Conservation (phyloP, 1,140 invertebrate genomes). For the Macrobrachium rosenbergii region DNA sequence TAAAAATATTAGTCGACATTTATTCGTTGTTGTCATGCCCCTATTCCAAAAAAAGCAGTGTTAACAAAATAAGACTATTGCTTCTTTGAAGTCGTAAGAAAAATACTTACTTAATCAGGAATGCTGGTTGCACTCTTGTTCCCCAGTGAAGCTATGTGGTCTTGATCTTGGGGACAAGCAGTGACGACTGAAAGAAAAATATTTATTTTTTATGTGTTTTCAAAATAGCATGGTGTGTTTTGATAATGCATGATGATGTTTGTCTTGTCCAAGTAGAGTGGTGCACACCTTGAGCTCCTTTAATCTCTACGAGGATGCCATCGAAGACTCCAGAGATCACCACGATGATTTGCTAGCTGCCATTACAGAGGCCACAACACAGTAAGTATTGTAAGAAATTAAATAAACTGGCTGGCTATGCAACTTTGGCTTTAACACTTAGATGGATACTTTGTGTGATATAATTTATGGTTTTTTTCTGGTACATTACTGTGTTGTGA, state of each 20-base stretch:
- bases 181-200: not conserved
- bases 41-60: no score
- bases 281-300: conserved; percentile 75
- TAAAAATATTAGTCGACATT: no score
- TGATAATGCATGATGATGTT: conserved; percentile 49
- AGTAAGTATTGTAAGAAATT: conserved; percentile 70
- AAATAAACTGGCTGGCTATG: no score
- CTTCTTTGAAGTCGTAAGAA: no score
- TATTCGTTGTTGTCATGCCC: no score
- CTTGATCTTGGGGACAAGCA: conserved; percentile 9
- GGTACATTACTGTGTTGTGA: no score
- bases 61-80: no score
- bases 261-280: conserved; percentile 67
- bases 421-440: conserved; percentile 2
- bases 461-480: no score
- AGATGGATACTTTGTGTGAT: not conserved
- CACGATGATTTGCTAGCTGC: conserved; percentile 74
- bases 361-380: conserved; percentile 74
- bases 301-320: conserved; percentile 75
- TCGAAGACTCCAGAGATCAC: conserved; percentile 69
- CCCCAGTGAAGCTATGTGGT: not conserved
- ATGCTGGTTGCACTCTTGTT: no score
- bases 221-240: conserved; percentile 29
- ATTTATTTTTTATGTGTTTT: conserved; percentile 10
- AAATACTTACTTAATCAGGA: no score